phyloP scores from a whole-genome alignment of 2,797 vertebrate genomes.

The Smutsia gigantea region DNA sequence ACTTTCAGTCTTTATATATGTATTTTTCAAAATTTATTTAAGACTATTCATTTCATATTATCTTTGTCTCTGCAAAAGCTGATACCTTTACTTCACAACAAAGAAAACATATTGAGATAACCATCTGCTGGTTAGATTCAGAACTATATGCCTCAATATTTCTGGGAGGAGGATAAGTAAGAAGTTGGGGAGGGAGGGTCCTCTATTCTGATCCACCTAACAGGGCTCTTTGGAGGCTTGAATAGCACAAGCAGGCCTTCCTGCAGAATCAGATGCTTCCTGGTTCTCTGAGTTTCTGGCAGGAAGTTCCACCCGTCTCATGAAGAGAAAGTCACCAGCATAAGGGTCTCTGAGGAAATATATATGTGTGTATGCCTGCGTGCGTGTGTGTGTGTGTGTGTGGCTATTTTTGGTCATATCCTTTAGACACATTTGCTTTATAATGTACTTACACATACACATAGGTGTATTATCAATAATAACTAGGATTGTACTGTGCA shows the following conservation, averaged over 20 bases:
- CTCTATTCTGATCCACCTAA: background rate
- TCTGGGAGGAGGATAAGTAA: background rate
- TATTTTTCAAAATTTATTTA: background rate
- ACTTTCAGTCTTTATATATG: background rate
- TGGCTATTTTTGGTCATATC: background rate
- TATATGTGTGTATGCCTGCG: background rate
- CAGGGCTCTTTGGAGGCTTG: background rate
- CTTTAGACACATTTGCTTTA: background rate
- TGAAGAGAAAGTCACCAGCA: background rate
- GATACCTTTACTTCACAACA: background rate
- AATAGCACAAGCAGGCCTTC: background rate
- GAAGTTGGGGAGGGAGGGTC: background rate
- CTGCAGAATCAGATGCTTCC: background rate
- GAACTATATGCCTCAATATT: slow-evolving; percentile 17
- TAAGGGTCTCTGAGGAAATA: background rate
- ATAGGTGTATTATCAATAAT: background rate
- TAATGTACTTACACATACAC: background rate
- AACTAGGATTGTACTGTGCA: background rate
- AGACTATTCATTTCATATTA: background rate
- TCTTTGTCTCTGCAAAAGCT: slow-evolving; percentile 12
- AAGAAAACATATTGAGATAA: background rate
- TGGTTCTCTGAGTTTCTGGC: background rate
- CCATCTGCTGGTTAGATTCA: slow-evolving; percentile 46
- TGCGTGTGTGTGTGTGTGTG: background rate
- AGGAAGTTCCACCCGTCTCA: background rate